Percentiles rank a stretch among this genome's conserved stretches.
phyloP scores from a whole-genome alignment of 2,888 invertebrate species.

The Apodemia zela region DNA sequence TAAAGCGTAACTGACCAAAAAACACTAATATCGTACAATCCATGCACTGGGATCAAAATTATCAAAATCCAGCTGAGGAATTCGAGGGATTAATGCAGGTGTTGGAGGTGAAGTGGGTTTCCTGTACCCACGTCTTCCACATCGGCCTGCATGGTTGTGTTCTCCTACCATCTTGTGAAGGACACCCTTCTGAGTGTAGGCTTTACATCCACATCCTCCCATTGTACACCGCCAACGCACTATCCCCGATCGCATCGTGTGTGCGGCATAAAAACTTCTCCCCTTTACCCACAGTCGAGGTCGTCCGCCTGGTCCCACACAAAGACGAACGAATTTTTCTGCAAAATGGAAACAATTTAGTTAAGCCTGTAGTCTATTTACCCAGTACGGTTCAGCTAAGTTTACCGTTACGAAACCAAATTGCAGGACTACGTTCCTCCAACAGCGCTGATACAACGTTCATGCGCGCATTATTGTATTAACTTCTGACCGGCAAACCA shows the following conservation, averaged over 20 bases:
- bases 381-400: too few relatives aligned
- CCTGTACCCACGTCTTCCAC: conserved; percentile 48
- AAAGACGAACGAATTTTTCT: conserved; percentile 63
- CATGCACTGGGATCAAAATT: conserved; percentile 69
- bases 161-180: conserved; percentile 71
- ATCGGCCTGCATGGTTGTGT: conserved; percentile 67
- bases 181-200: conserved; percentile 70
- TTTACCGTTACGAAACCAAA: too few relatives aligned
- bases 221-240: conserved; percentile 75
- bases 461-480: too few relatives aligned
- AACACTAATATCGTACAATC: conserved; percentile 58
- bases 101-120: conserved; percentile 43
- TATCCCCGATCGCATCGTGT: conserved; percentile 73
- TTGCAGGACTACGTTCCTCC: too few relatives aligned
- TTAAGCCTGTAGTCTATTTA: neutral
- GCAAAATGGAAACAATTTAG: conserved; percentile 42
- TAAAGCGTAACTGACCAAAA: neutral
- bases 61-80: conserved; percentile 59
- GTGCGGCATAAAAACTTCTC: conserved; percentile 73
- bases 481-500: too few relatives aligned
- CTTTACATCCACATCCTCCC: conserved; percentile 75
- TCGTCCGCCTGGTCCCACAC: conserved; percentile 70
- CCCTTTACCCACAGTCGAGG: conserved; percentile 73
- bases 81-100: conserved; percentile 55
- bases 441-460: too few relatives aligned